Percentiles rank a stretch among this genome's conserved stretches.
Conservation (phyloP, 2,797 vertebrate genomes). For the Dicrostonyx torquatus region DNA sequence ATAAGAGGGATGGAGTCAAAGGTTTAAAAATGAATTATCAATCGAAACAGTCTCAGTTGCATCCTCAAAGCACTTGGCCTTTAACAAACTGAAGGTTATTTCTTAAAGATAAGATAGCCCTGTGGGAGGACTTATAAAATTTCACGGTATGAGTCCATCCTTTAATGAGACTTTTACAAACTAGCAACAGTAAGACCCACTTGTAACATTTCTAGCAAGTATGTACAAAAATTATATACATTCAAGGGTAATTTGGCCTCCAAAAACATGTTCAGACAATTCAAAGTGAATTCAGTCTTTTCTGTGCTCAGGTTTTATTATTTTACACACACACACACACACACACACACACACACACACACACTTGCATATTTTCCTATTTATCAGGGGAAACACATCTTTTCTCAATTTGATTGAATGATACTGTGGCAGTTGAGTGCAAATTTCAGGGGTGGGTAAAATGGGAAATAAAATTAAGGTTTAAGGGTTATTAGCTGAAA, state of each 20-base stretch:
- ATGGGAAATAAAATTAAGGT: conserved; percentile 40
- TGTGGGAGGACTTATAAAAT: conserved; percentile 31
- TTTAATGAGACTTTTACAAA: conserved; percentile 1
- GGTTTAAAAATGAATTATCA: conserved; percentile 47
- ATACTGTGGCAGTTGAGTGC: conserved; percentile 2
- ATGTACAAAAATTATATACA: conserved; percentile 6
- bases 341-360: not conserved
- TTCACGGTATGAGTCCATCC: not conserved
- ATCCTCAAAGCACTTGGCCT: conserved; percentile 8
- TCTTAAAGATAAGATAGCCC: conserved; percentile 46
- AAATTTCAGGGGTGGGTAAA: not conserved
- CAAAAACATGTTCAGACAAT: not conserved
- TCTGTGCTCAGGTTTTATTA: conserved; percentile 25
- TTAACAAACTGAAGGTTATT: conserved; percentile 51
- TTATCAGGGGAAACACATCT: not conserved
- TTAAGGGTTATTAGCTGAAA: conserved; percentile 16
- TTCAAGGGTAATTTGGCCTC: not conserved
- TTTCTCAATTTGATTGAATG: conserved; percentile 20
- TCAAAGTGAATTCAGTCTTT: conserved; percentile 29
- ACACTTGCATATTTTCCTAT: not conserved
- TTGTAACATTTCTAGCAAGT: conserved; percentile 8
- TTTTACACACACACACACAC: not conserved
- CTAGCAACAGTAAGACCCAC: not conserved
- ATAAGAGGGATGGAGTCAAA: conserved; percentile 35
- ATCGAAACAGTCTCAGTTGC: not conserved